These are phyloP conservation scores for Lasioglossum morio DNA, from an alignment of 2,888 invertebrate species.

Conservation along the genomic window DNA sequence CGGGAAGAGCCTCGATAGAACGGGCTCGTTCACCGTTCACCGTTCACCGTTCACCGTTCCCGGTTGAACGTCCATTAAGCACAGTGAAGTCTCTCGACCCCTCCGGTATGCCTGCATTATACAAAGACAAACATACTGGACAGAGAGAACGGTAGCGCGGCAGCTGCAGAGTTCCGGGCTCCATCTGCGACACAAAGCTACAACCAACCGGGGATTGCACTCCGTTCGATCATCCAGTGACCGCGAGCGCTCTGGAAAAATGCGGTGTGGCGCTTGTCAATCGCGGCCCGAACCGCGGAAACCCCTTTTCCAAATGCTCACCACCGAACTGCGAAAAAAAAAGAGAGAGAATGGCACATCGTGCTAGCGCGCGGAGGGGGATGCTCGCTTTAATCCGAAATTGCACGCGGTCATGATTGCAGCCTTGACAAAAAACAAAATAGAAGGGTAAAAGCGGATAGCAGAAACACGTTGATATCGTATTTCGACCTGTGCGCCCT, in stretches of 20 bases:
- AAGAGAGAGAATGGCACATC: not conserved
- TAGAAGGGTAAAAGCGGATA: not conserved
- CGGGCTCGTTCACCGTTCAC: not conserved
- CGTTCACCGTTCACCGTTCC: not conserved
- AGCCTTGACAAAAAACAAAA: not conserved
- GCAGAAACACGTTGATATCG: not conserved
- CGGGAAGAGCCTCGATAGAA: slow-evolving; percentile 3
- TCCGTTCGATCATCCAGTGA: slow-evolving; percentile 26
- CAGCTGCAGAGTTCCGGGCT: not conserved
- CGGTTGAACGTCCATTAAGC: slow-evolving; percentile 17
- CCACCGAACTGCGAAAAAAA: not conserved
- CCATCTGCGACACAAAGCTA: slow-evolving; percentile 20
- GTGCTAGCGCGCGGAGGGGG: not conserved
- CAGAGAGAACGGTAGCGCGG: not conserved
- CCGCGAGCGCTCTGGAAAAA: slow-evolving; percentile 19
- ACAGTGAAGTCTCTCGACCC: not conserved
- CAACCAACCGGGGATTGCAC: slow-evolving; percentile 1
- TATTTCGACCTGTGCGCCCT: not conserved
- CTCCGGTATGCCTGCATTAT: slow-evolving; percentile 11
- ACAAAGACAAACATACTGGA: slow-evolving; percentile 18
- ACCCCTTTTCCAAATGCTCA: slow-evolving; percentile 9
- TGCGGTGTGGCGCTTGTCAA: not conserved
- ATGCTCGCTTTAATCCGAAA: slow-evolving; percentile 8
- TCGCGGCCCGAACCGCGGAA: slow-evolving; percentile 9
- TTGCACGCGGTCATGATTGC: not conserved